These are phyloP conservation scores for Ataeniobius toweri DNA, from an alignment of 2,797 vertebrate species.

Conservation along the genomic window DNA sequence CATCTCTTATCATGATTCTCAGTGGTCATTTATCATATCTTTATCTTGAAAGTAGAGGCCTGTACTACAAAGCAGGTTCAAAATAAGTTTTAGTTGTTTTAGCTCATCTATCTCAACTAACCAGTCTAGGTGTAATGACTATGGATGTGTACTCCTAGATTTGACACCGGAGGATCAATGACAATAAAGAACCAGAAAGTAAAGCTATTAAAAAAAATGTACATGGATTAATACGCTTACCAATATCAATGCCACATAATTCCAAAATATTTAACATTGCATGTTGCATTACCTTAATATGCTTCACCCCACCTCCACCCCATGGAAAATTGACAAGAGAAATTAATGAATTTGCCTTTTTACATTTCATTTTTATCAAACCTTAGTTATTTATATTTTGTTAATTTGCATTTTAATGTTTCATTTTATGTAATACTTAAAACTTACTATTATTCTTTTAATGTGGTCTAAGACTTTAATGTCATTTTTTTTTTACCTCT, in stretches of 20 bases:
- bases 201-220: not conserved
- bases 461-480: not conserved
- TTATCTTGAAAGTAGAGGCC: not conserved
- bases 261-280: not conserved
- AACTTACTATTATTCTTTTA: not conserved
- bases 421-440: not conserved
- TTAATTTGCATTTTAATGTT: not conserved
- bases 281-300: conserved; percentile 2
- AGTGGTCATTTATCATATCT: conserved; percentile 5
- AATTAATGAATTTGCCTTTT: not conserved
- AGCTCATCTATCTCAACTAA: not conserved
- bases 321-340: not conserved
- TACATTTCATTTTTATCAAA: not conserved
- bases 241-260: not conserved
- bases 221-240: not conserved
- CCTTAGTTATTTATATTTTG: not conserved
- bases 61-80: not conserved
- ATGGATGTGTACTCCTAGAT: not conserved
- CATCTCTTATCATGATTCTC: conserved; percentile 36
- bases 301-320: not conserved
- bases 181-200: not conserved
- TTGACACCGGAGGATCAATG: not conserved
- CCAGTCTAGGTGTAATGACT: not conserved
- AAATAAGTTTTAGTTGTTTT: not conserved
- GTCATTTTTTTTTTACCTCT: not conserved